Base-by-base conservation (phyloP, 2,113 vertebrate genomes). In the Aleadryas rufinucha region DNA sequence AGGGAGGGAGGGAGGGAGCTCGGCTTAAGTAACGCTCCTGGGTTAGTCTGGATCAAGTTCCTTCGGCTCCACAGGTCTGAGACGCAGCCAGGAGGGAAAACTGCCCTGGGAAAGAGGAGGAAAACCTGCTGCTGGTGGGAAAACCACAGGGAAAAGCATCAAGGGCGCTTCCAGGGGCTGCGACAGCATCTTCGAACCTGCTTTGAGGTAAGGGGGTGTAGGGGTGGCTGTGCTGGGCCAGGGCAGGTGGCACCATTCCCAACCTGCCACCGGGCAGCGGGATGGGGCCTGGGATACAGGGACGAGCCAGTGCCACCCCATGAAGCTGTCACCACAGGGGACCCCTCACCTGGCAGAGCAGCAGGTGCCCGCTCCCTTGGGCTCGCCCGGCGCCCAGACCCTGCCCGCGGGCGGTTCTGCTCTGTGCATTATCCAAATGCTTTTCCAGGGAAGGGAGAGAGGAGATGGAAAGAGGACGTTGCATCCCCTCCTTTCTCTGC, bases 91-190 rank as follows among this genome's bases (percentile, higher is more conserved):
- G 66, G 37, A 92, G 66, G 63, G 42, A 61, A 89, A 77, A 20
- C 50, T 5, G 6, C 59, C 17, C 80, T 1, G 45, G 28, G 22
- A 53, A 41, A 49, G 63, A 41, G 68, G 54, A 92, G 76, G 17
- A 52, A 59, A 87, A 33, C 21, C 75, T 7, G 6, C 63, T 45
- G 44, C 23, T 16, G 2, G n/a, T 1, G 6, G 42, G 23, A 35
- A 47, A 70, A 8, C 1, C n/a, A 3, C 41, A 2, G 50, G 57
- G 50, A 9, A 52, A 1, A 80, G 3, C 35, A 3, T 1, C 2
- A 1, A 2, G 4, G 7, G 5, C 8, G 0, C 56, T 14, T 6
- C 0, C 0, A 5, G 44, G 57, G n/a, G 39, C 77, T 21, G 52
- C 45, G 6, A 5, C 9, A 57, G 87, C 50, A 11, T 28, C 80